Evolutionary conservation across 1,140 invertebrate species (phyloP), one percentile per base, ranked within the genome.

Genomic region (Augochlora pura): DNA sequence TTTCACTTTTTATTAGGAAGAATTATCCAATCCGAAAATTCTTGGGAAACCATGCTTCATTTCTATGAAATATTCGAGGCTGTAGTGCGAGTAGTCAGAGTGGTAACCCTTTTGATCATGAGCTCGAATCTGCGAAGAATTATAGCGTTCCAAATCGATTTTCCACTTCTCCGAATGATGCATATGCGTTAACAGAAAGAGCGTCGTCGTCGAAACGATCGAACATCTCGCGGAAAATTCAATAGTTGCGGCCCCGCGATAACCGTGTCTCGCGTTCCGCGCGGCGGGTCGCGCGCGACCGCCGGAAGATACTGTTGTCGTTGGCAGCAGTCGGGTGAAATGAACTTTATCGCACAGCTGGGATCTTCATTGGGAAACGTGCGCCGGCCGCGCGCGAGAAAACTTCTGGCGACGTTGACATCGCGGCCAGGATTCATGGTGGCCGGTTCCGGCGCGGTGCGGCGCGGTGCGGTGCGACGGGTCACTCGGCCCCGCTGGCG

Each of bases 271-370:
- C 32, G 32, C 32, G n/a, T 57, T 60, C 49, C 65, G 32, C 18
- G 25, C 52, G 27, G 18, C 18, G n/a, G 69, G 8, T n/a, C 18
- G 49, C 54, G 27, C 46, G 32, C 63, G 52, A 63, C 62, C 70
- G 76, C 63, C 39, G 38, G 54, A 66, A 81, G 83, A 81, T 70
- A 85, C 83, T 72, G 83, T 84, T 79, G 82, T 81, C 80, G 73
- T 39, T 75, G 82, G 71, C 71, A 75, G 80, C 75, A 5, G 59
- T 64, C 60, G 21, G 27, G 67, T 75, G 80, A 82, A 82, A 86
- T 86, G 84, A 86, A 86, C 83, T 85, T 86, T 86, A 86, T 86
- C 84, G 62, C 84, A 59, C 84, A 85, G 83, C 84, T 86, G 83
- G 84, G 83, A 86, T 86, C 84, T 86, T 85, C 84, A 85, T 86